These are phyloP conservation scores for Cydia amplana DNA, from an alignment of 1,140 invertebrate genomes.

Conservation along the genomic window DNA sequence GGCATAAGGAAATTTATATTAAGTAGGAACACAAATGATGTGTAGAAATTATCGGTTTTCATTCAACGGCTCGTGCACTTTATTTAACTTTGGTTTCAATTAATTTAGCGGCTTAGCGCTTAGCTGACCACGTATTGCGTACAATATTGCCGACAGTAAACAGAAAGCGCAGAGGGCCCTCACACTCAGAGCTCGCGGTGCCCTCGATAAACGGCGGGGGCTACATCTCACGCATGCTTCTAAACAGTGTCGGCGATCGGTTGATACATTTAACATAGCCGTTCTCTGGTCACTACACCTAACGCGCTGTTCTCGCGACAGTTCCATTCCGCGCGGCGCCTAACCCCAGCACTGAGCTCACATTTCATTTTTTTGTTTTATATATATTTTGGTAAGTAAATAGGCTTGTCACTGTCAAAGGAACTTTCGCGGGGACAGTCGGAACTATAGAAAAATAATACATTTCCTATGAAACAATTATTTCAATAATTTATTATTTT, in stretches of 20 bases:
- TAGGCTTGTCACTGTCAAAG: neutral
- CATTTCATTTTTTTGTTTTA: too few species aligned
- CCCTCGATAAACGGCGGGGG: neutral
- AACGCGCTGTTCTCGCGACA: constrained; percentile 9
- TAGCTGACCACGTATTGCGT: neutral
- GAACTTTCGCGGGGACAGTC: constrained; percentile 21
- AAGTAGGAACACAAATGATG: neutral
- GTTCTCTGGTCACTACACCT: constrained; percentile 15
- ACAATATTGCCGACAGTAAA: neutral
- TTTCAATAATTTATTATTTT: constrained; percentile 64
- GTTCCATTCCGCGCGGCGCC: neutral
- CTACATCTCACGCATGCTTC: neutral
- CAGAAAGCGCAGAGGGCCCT: constrained; percentile 3
- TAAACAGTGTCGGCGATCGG: neutral
- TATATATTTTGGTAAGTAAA: neutral
- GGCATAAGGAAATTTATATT: neutral
- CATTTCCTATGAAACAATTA: constrained; percentile 54
- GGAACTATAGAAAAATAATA: constrained; percentile 39
- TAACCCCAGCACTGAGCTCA: neutral
- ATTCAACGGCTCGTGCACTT: neutral
- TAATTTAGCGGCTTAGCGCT: neutral
- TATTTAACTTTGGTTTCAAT: constrained; percentile 14
- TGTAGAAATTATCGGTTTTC: neutral
- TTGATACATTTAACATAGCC: neutral
- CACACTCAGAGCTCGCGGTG: neutral